phyloP scores from a whole-genome alignment of 2,113 vertebrate species.

The Lophotis ruficrista region DNA sequence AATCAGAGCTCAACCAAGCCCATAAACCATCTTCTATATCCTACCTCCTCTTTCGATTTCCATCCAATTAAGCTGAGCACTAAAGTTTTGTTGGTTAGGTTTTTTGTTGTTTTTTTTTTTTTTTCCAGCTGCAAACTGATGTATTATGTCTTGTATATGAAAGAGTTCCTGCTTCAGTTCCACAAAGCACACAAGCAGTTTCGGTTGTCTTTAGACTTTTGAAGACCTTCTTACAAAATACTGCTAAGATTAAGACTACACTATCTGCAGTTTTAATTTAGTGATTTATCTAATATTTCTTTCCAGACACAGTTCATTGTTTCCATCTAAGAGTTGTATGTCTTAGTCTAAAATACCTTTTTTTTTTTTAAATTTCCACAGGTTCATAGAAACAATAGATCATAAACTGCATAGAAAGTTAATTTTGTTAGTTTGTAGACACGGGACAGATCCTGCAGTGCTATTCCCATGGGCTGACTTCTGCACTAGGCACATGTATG shows the following conservation, averaged over 20 bases:
- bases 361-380: not conserved
- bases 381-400: not conserved
- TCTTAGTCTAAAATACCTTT: not conserved
- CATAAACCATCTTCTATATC: not conserved
- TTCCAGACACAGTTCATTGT: not conserved
- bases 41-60: not conserved
- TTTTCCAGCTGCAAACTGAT: not conserved
- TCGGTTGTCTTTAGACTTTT: not conserved
- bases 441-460: not conserved
- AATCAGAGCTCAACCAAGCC: not conserved
- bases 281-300: not conserved
- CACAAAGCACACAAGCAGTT: not conserved
- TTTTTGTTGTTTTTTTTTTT: not conserved
- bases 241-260: not conserved
- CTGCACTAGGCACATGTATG: not conserved
- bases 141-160: not conserved
- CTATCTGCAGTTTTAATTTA: not conserved
- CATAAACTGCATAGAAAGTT: not conserved
- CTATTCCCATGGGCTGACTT: not conserved
- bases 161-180: not conserved
- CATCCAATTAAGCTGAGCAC: conserved; percentile 3
- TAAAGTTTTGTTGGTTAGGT: not conserved
- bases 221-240: not conserved
- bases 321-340: not conserved
- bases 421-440: not conserved